Conservation (phyloP, 2,888 invertebrate species). For the Ischnura elegans region DNA sequence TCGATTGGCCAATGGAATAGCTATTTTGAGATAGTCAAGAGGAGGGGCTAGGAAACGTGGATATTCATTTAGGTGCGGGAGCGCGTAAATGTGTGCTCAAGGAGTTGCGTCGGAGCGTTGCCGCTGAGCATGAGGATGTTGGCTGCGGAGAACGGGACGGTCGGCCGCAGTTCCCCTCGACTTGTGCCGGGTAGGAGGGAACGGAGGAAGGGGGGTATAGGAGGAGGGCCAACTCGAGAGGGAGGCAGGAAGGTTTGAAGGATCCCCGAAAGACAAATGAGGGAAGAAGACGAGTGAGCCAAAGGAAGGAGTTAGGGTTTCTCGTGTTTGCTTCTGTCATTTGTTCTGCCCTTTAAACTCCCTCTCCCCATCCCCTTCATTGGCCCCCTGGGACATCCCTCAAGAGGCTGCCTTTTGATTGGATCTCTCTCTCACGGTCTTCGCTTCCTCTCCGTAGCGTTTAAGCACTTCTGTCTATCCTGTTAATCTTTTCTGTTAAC, state of each 20-base stretch:
- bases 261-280: neutral
- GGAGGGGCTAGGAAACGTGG: neutral
- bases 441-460: neutral
- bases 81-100: neutral
- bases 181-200: neutral
- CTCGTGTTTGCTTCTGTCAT: constrained; percentile 49
- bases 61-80: too few species aligned
- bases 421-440: neutral
- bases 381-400: constrained; percentile 16
- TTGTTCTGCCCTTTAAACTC: constrained; percentile 53
- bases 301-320: constrained; percentile 15
- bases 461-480: neutral
- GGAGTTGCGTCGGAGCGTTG: neutral
- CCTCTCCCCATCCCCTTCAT: neutral
- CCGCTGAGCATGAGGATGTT: neutral
- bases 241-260: neutral
- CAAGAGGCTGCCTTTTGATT: neutral
- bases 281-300: neutral
- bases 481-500: neutral
- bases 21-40: neutral
- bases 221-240: neutral
- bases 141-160: neutral
- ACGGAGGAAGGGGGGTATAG: neutral
- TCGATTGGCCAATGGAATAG: neutral
- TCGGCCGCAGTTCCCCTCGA: neutral